Evolutionary conservation across 1,140 invertebrate species (phyloP), one percentile per base, ranked within the genome.

Genomic region (Temnothorax nylanderi): DNA sequence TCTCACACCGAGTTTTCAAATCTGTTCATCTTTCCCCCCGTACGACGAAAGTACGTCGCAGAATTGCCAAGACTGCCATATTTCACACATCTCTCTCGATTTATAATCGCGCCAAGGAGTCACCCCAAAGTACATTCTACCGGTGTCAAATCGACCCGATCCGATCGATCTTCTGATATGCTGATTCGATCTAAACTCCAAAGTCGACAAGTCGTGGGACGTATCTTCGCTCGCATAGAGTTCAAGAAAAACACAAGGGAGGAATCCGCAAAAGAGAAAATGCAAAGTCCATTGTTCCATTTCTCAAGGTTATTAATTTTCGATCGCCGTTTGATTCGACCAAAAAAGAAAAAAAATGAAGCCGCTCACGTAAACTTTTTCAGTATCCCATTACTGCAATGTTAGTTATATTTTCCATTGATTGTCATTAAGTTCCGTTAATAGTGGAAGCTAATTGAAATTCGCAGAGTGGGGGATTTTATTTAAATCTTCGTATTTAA

Each of bases 11-110:
- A 47, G 32, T 89, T 84, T 76, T 54, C 34, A 72, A 82, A 82
- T 87, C 77, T 78, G 77, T 90, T 87, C 77, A 60, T 90, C 64
- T 84, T 71, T 90, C 90, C 58, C 72, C 67, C 72, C 67, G 21
- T 76, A 60, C 41, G 86, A 75, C 72, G 32, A 37, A 87, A 89
- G 69, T 76, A 75, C 89, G 77, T 89, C 49, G 37, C 67, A 49
- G 64, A 90, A 90, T 90, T 76, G 80, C 58, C 62, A 90, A 86
- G 58, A 90, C 89, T 90, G 89, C 89, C 89, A 90, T 26, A 26
- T 90, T 90, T 86, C 72, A 89, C 62, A 74, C 26, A 26, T 26
- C 26, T 60, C 62, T 89, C 85, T 90, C 88, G 62, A 85, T 90
- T 82, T 89, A 89, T 47, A 88, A 26, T 78, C 77, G 77, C 88